Base-by-base conservation (phyloP, 2,797 vertebrate genomes). In the Delichon dasypus region DNA sequence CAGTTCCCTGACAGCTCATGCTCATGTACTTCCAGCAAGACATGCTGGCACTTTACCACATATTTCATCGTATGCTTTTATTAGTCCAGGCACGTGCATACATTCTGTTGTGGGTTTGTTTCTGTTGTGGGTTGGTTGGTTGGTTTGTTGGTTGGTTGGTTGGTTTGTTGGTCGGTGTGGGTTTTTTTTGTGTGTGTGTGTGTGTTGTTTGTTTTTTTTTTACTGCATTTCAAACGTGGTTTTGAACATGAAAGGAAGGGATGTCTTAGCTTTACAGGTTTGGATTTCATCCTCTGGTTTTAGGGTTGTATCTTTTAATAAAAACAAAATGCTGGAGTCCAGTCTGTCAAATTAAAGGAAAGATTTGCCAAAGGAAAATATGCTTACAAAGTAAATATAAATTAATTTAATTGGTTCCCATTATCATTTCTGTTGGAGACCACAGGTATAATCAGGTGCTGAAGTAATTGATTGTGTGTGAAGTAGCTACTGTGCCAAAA, bases 391-490 rank as follows among this genome's bases (percentile, higher is more conserved):
- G 94, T 95, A 94, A 94, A 95, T 89, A 97, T 96, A 97, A 96
- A 97, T 97, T 97, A 95, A 97, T 98, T 97, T 98, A 98, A 98
- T 98, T 97, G 97, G 89, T 92, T 92, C 94, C 97, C 97, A 98
- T 98, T 98, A 97, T 98, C 97, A 97, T 97, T 96, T 96, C 96
- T 94, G 91, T 97, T 93, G 73, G 81, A 97, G 96, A 91, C 96
- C 74, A 73, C 94, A 95, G 96, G 97, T 92, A 89, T 97, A 97
- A 98, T 97, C 96, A 95, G 91, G 97, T 93, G 96, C 90, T 97
- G 97, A 97, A 97, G 96, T 98, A 98, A 98, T 98, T 98, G 97
- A 98, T 97, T 97, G 96, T 96, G 97, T 98, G 98, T 97, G 97
- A 98, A 97, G 85, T 48, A 57, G 94, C 97, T 97, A 91, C 91